phyloP scores from a whole-genome alignment of 1,140 invertebrate genomes.

The Listronotus bonariensis region DNA sequence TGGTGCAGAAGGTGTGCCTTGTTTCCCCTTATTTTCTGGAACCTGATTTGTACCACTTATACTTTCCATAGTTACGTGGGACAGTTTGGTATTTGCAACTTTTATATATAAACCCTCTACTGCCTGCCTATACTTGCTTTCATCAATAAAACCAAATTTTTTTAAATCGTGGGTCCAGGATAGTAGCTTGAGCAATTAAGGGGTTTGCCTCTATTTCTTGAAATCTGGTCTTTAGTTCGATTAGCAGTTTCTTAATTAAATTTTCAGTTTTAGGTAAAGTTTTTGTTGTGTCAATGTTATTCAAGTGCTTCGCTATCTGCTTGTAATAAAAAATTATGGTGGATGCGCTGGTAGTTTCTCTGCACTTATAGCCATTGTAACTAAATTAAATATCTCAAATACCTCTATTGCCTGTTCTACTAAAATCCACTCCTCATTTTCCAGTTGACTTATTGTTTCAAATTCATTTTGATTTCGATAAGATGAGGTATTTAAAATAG shows the following conservation, averaged over 20 bases:
- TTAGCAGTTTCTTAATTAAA: conserved; percentile 16
- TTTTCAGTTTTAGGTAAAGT: conserved; percentile 35
- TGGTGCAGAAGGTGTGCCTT: conserved; percentile 14
- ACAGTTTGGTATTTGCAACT: conserved; percentile 29
- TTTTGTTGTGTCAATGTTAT: conserved; percentile 29
- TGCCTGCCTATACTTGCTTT: too few species aligned
- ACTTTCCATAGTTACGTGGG: conserved; percentile 34
- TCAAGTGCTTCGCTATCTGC: conserved; percentile 29
- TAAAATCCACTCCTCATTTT: conserved; percentile 20
- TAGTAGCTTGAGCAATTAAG: conserved; percentile 35
- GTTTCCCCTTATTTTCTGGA: too few species aligned
- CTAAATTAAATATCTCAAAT: conserved; percentile 8
- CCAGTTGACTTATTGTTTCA: conserved; percentile 3
- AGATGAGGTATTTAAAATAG: conserved; percentile 26
- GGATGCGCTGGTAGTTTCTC: conserved; percentile 43
- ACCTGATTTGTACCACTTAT: conserved; percentile 42
- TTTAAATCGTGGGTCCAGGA: conserved; percentile 37
- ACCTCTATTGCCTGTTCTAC: conserved; percentile 23
- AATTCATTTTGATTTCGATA: not conserved
- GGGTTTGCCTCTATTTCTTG: conserved; percentile 14
- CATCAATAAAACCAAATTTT: conserved; percentile 38
- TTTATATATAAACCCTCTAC: conserved; percentile 28
- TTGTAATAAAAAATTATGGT: conserved; percentile 38
- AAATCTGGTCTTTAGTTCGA: not conserved
- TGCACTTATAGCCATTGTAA: conserved; percentile 43